Evolutionary conservation across 2,888 invertebrate genomes (phyloP), one percentile per base, ranked within the genome.

Genomic region (Lamellibrachia satsuma): DNA sequence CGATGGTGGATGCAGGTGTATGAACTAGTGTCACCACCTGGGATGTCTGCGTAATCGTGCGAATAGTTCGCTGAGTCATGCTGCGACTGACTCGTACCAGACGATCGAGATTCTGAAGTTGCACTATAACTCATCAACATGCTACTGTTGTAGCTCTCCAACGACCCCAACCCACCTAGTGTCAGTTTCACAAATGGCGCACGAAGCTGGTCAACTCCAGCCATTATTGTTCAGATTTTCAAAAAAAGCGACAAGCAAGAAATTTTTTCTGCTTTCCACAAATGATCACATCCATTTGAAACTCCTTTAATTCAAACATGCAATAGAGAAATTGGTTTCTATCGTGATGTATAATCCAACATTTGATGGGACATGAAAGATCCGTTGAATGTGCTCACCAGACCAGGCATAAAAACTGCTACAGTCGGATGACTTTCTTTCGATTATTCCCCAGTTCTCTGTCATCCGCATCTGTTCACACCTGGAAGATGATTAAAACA

Each of bases 401-500:
- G 75, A 75, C 75, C 75, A 15, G 4, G 22, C 75, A 15, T 75
- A 75, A 75, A 75, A 75, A 0, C n/a, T 15, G 75, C 75, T 22
- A 75, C 75, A 22, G 75, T 75, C n/a, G 75, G 22, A n/a, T 15
- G 22, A 75, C 15, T 75, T 75, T 75, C 75, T 75, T 75, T 75
- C 75, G 22, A 75, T 75, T 75, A 75, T 22, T 75, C 75, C 15
- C n/a, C 4, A n/a, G 15, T n/a, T 22, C 22, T 15, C 22, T 75
- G 75, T 75, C 22, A 75, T 75, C 22, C 75, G 22, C 75, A 75
- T 22, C 75, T 75, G 75, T 75, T 75, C 75, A n/a, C 75, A 75
- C 75, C 75, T 75, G 75, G 22, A 75, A 75, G 75, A 75, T 75
- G 75, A 75, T 75, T 75, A 75, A 75, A 75, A 75, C 75, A 75